Conservation (phyloP, 2,888 invertebrate genomes). For the Mamestra brassicae region DNA sequence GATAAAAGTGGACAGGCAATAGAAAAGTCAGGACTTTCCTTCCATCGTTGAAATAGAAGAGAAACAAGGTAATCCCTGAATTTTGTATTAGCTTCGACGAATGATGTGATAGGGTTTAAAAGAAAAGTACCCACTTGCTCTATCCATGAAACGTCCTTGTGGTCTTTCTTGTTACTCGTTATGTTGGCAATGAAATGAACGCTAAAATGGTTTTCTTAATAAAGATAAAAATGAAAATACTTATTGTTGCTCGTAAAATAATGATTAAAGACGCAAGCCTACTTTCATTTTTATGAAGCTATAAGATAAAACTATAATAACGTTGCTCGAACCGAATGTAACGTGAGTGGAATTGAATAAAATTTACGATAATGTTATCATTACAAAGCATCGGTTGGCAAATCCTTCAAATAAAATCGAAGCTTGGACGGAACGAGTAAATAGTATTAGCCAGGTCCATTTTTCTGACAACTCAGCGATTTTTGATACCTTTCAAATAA, state of each 20-base stretch:
- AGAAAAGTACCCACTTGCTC: constrained; percentile 35
- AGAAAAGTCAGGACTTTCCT: constrained; percentile 65
- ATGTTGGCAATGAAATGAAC: constrained; percentile 26
- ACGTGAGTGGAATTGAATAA: constrained; percentile 75
- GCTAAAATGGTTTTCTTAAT: constrained; percentile 28
- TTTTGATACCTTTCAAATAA: constrained; percentile 80
- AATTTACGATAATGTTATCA: constrained; percentile 77
- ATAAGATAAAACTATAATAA: constrained; percentile 59
- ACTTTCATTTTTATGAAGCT: constrained; percentile 62
- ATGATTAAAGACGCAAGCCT: constrained; percentile 39
- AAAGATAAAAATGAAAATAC: constrained; percentile 47
- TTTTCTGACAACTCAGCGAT: constrained; percentile 78
- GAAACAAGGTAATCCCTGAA: constrained; percentile 63
- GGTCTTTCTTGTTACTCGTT: not conserved
- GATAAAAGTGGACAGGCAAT: constrained; percentile 70
- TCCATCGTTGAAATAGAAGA: constrained; percentile 64
- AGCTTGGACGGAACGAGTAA: constrained; percentile 68
- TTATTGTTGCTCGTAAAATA: constrained; percentile 48
- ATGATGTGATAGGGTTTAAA: constrained; percentile 53
- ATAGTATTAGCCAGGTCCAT: constrained; percentile 72
- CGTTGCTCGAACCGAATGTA: constrained; percentile 44
- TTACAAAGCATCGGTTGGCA: constrained; percentile 71
- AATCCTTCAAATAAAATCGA: constrained; percentile 73
- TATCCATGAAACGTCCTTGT: constrained; percentile 45
- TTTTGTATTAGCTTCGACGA: constrained; percentile 65